Base-by-base conservation (phyloP, 2,888 invertebrate species). In the Cataglyphis albicans region DNA sequence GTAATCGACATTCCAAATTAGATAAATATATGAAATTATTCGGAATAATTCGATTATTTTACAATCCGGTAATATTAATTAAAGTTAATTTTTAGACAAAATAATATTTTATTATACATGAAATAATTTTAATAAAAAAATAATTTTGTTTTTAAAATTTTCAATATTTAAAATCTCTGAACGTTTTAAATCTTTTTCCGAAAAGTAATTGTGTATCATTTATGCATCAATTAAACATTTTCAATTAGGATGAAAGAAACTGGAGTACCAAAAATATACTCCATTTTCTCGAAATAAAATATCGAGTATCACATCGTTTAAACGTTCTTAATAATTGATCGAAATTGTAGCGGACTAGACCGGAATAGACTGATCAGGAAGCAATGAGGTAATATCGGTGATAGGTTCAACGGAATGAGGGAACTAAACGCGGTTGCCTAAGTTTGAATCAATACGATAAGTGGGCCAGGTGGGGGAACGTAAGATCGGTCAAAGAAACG, bases 361-460 rank as follows among this genome's bases (percentile, higher is more conserved):
- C 59, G 72, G 41, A 80, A 80, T 41, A 44, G 55, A 67, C 21
- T 32, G 41, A 70, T 65, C 59, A 73, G 61, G 55, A 85, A 87
- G 38, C 52, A 35, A 78, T 70, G 70, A 61, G 55, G 61, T 48
- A 55, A 84, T 57, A 70, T 74, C 73, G 82, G 73, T 81, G 89
- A 86, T 90, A 89, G 88, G 84, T 76, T 68, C 84, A 84, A 88
- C 87, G 88, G 87, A 88, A 88, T 87, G 89, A 90, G 87, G 41
- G 82, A 91, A 91, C 89, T 72, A 72, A 80, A 88, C 86, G 85
- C 88, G 89, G 89, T 91, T 91, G 89, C 90, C 90, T 91, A 91
- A 92, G 91, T 92, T 93, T 94, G 93, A 94, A 94, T 94, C 94
- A 94, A 94, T 94, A 94, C 93, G 92, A 93, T 93, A 93, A 94